Base-by-base conservation (phyloP, 2,113 vertebrate genomes). In the Amia ocellicauda region DNA sequence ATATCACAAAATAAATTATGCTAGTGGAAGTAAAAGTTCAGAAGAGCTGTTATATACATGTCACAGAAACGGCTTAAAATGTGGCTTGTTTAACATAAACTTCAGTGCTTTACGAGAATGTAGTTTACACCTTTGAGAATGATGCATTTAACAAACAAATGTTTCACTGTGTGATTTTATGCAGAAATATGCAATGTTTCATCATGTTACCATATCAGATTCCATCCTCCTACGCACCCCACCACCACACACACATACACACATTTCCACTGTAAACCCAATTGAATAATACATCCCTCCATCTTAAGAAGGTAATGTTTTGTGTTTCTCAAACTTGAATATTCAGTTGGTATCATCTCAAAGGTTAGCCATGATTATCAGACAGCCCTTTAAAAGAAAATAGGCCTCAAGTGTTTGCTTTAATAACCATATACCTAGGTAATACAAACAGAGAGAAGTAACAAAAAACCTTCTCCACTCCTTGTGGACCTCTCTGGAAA, bases 1-100 rank as follows among this genome's bases (percentile, higher is more conserved):
- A 67, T 67, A 67, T 67, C 57, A 54, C 65, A 54, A 27, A 61
- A 54, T 60, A 62, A 67, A 20, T 61, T 62, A 67, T 47, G 58
- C 58, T 23, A 53, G 26, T 56, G 41, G 66, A 67, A 53, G 24
- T n/a, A n/a, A 14, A 41, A 31, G 51, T 29, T 62, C 51, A 47
- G 58, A 55, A 51, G 52, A 41, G 58, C 58, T 67, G 53, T 60
- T 61, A 55, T 55, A 67, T 61, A 60, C 65, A 67, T 53, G 26
- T 47, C 31, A 56, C 26, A 61, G 14, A 41, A 50, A 47, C 20
- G 43, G n/a, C 31, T 17, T 45, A 27, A 17, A n/a, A n/a, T 52
- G 14, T 16, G 9, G 27, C 5, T n/a, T 58, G 26, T 11, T 58
- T 51, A 41, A 28, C 9, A 47, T 1, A 51, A 16, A 7, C 19